Evolutionary conservation across 2,797 vertebrate genomes (phyloP).

Genomic region (Myripristis jacobus): DNA sequence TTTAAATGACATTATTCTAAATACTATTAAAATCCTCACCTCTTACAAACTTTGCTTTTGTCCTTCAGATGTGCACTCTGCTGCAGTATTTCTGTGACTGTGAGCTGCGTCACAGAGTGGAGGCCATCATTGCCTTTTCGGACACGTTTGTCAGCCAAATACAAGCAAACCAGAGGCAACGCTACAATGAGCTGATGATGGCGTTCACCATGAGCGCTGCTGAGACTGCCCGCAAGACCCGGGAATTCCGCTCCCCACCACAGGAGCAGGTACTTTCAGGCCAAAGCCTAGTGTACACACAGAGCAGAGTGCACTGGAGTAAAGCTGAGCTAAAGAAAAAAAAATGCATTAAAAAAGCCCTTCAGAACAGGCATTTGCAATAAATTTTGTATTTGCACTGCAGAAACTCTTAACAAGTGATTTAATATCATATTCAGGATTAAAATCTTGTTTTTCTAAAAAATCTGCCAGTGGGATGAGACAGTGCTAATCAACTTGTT

Average conservation of each 20-base stretch:
- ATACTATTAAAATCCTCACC: not conserved
- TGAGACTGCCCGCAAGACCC: conserved; percentile 92
- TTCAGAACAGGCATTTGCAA: no score
- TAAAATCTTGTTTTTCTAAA: no score
- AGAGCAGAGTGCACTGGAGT: not conserved
- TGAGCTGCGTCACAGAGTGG: conserved; percentile 94
- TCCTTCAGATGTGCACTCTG: conserved; percentile 91
- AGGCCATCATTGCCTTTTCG: conserved; percentile 92
- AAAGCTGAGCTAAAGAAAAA: no score
- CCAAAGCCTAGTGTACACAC: not conserved
- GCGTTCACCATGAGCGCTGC: conserved; percentile 93
- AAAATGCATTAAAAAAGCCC: no score
- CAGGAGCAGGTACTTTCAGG: conserved; percentile 90
- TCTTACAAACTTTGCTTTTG: conserved; percentile 6
- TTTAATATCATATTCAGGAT: no score
- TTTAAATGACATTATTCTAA: not conserved
- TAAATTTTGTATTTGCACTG: no score
- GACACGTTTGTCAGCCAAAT: conserved; percentile 90
- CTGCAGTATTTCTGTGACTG: conserved; percentile 97
- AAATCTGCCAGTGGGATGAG: no score
- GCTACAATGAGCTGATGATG: conserved; percentile 90
- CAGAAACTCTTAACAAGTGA: no score
- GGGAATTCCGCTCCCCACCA: conserved; percentile 94
- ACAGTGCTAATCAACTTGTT: no score
- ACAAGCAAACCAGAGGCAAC: conserved; percentile 90